phyloP scores from a whole-genome alignment of 1,140 invertebrate species.

The Phymastichus coffea region DNA sequence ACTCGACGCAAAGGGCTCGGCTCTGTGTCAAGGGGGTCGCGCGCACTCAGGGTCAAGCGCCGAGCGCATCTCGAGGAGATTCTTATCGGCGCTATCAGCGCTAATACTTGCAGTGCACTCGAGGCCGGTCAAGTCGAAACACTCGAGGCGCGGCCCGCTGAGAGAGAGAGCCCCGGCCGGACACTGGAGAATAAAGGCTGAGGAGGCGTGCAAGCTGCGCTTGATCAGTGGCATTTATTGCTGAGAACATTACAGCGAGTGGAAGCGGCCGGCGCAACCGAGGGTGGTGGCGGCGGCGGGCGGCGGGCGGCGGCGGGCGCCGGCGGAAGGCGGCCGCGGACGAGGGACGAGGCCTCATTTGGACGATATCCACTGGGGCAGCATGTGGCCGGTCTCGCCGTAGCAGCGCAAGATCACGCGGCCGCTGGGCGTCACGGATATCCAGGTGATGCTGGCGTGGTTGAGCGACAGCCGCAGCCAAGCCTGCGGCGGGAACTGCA shows the following conservation, averaged over 20 bases:
- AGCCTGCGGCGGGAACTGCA: constrained; percentile 96
- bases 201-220: too few relatives aligned
- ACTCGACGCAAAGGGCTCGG: constrained; percentile 12
- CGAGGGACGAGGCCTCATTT: too few relatives aligned
- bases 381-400: constrained; percentile 90
- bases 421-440: constrained; percentile 83
- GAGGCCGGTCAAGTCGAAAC: constrained; percentile 36
- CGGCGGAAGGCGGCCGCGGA: too few relatives aligned
- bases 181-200: too few relatives aligned
- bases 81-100: constrained; percentile 30
- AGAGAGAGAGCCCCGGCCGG: too few relatives aligned
- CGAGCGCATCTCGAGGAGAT: background rate
- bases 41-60: constrained; percentile 11
- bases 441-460: constrained; percentile 91
- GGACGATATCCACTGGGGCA: constrained; percentile 66
- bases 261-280: background rate
- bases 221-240: too few relatives aligned
- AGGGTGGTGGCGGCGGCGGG: background rate
- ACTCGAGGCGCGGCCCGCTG: constrained; percentile 36
- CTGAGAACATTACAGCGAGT: too few relatives aligned
- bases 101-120: constrained; percentile 38
- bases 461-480: constrained; percentile 92
- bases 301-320: too few relatives aligned
- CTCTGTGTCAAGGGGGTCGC: background rate
- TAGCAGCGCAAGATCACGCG: constrained; percentile 76